A percentile compares a stretch with the other conserved stretches of the same genome.
phyloP scores from a whole-genome alignment of 2,113 vertebrate species.

The Thamnophis sirtalis region DNA sequence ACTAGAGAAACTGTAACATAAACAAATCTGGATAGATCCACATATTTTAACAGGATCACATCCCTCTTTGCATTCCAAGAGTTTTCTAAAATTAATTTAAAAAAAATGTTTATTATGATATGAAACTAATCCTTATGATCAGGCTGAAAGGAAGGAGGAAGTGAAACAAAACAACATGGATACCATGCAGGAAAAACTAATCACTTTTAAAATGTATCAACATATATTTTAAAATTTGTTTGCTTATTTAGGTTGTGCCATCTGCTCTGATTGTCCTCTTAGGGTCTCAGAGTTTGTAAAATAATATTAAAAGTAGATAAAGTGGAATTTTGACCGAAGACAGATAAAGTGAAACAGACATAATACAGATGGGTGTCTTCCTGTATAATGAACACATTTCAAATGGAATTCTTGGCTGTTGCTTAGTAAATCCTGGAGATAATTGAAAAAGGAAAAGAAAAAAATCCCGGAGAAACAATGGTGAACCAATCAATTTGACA shows the following conservation, averaged over 20 bases:
- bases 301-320: neutral
- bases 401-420: neutral
- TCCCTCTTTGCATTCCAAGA: neutral
- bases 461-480: neutral
- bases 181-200: conserved; percentile 20
- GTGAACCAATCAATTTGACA: neutral
- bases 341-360: neutral
- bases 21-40: neutral
- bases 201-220: neutral
- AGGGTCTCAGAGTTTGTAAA: neutral
- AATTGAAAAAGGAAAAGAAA: neutral
- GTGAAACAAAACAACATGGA: neutral
- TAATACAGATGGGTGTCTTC: neutral
- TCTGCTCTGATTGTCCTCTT: neutral
- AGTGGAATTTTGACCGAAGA: neutral
- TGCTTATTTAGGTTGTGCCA: neutral
- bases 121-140: neutral
- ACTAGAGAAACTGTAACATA: neutral
- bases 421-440: neutral
- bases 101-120: conserved; percentile 3
- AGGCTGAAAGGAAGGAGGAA: neutral
- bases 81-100: neutral
- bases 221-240: neutral
- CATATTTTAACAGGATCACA: neutral
- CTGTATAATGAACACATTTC: neutral